Conservation (phyloP, 2,888 invertebrate genomes). For the Lithophane ornitopus region DNA sequence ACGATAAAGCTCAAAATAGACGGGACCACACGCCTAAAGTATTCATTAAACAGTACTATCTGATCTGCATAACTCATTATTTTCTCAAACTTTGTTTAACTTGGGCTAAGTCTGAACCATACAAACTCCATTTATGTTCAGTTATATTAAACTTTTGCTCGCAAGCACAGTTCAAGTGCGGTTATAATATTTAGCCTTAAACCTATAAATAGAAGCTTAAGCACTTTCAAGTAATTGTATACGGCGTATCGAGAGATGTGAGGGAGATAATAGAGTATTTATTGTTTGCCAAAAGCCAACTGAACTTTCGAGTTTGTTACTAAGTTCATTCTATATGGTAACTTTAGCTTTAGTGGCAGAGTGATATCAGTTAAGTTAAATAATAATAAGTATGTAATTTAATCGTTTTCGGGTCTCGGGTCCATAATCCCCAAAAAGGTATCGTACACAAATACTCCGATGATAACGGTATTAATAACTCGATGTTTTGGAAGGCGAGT, state of each 20-base stretch:
- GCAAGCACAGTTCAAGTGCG: slow-evolving; percentile 59
- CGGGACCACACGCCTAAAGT: slow-evolving; percentile 7
- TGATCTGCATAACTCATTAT: slow-evolving; percentile 24
- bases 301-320: slow-evolving; percentile 28
- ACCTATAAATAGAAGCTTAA: slow-evolving; percentile 41
- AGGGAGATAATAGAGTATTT: slow-evolving; percentile 13
- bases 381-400: slow-evolving; percentile 2
- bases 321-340: neutral
- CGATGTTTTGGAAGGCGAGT: neutral
- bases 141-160: slow-evolving; percentile 44
- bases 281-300: neutral
- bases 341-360: neutral
- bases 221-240: slow-evolving; percentile 27
- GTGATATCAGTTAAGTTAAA: slow-evolving; percentile 1
- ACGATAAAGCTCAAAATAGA: slow-evolving; percentile 10
- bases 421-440: slow-evolving; percentile 29
- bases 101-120: slow-evolving; percentile 23
- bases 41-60: slow-evolving; percentile 35
- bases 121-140: slow-evolving; percentile 26
- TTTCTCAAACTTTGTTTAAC: slow-evolving; percentile 46
- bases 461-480: slow-evolving; percentile 17
- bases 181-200: slow-evolving; percentile 59
- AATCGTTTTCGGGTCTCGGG: neutral
- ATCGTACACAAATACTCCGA: slow-evolving; percentile 6
- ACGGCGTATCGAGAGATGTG: slow-evolving; percentile 17